A percentile compares a stretch with the other conserved stretches of the same genome.
Conservation (phyloP, 2,113 vertebrate species). For the Oncorhynchus clarkii region DNA sequence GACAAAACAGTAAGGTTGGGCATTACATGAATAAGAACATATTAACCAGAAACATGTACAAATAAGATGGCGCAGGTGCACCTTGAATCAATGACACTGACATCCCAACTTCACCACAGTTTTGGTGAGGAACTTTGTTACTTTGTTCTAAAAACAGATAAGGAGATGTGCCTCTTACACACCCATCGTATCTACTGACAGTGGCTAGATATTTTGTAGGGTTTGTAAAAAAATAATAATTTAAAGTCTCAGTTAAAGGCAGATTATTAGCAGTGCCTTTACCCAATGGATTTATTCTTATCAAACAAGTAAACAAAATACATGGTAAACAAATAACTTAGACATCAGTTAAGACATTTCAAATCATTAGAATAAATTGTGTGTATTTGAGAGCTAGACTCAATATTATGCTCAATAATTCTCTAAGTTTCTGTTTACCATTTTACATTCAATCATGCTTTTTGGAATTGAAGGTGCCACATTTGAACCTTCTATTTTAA, state of each 20-base stretch:
- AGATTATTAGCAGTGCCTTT: too few relatives aligned
- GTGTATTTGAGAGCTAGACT: background rate
- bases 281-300: background rate
- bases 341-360: background rate
- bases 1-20: background rate
- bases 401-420: background rate
- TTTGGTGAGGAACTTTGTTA: background rate
- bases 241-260: too few relatives aligned
- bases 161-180: too few relatives aligned
- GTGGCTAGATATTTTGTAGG: too few relatives aligned
- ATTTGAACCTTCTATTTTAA: background rate
- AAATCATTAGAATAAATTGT: background rate
- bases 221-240: too few relatives aligned
- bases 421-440: background rate
- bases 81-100: conserved; percentile 2
- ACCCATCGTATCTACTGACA: too few relatives aligned
- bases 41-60: conserved; percentile 17
- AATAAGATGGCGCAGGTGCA: conserved; percentile 9
- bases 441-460: background rate
- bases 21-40: background rate
- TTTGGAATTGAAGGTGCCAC: background rate
- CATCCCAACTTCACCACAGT: background rate
- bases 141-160: background rate
- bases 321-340: background rate
- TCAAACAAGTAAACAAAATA: background rate